Evolutionary conservation across 2,888 invertebrate genomes (phyloP), one percentile per base, ranked within the genome.

Genomic region (Hemicrepidius hirtus): DNA sequence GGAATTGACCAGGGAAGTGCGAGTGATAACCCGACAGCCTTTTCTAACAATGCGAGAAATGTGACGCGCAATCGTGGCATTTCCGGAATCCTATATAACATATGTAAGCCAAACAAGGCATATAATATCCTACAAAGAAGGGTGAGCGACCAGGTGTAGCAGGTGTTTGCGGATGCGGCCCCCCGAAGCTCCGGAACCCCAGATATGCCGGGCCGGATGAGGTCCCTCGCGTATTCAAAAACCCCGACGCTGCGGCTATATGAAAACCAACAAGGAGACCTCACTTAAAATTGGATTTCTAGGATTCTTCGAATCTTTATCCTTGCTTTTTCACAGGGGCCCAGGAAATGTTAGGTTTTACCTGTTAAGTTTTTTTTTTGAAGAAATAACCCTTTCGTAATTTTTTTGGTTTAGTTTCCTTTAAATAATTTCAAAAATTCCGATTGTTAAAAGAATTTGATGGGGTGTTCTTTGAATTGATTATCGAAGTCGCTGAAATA

Each of bases 281-380:
- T 72, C 72, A 72, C 72, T 72, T 72, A 72, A 72, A 72, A 72
- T 72, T 72, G 72, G 68, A 72, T 72, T 72, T 72, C 60, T 67
- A 68, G 68, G 46, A 72, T 68, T 72, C 62, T 67, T 55, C 13
- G 46, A 44, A 66, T 67, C 67, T 35, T 32, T 13, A 1, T 37
- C 37, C 37, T 37, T 32, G 37, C 37, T 28, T 46, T 46, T 16
- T 32, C 16, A 10, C 46, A 46, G 46, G 46, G 18, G 46, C 46
- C 16, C 9, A 13, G 18, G 5, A 46, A 46, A 46, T 20, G 46
- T 46, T 46, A 10, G 16, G 20, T 24, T 32, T 46, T 46, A 7
- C 20, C 46, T 10, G 18, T 46, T 18, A 20, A 46, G 9, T 5
- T 32, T 32, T 9, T 5, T 32, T 32, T 32, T 32, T 5, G 1